Evolutionary conservation across 2,888 invertebrate genomes (phyloP), one percentile per base, ranked within the genome.

Genomic region (Ethmia dodecea): DNA sequence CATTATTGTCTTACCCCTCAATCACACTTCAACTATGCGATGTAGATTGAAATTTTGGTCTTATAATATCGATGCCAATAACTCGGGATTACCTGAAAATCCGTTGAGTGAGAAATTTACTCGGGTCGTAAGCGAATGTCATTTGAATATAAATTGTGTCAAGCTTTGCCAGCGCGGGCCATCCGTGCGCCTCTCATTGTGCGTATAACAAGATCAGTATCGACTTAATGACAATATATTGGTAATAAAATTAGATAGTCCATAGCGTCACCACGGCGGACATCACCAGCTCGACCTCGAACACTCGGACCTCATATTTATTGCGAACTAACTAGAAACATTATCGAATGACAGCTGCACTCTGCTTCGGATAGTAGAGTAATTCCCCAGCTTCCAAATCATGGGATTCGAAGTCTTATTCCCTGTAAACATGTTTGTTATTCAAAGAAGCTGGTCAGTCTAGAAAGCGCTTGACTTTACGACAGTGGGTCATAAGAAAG

Each of bases 191-290:
- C 73, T 73, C 70, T 77, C 76, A 80, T 84, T 83, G 84, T 84
- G 80, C 79, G 76, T 84, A 81, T 81, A 83, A 84, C 86, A 84
- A 84, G 86, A 84, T 84, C 83, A 84, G 83, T 84, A 84, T 86
- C 86, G 76, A 75, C 80, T 80, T 86, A 84, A 86, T 86, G 84
- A 86, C 86, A 84, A 86, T 84, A 86, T 86, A 86, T 86, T 84
- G 86, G 81, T 83, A 78, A 83, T 84, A 84, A 86, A 86, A 80
- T 84, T 81, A 83, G 86, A 86, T 84, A 81, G 84, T 75, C 79
- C 71, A 69, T 71, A 66, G 68, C 77, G 78, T 83, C 81, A 81
- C 74, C 69, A 64, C 55, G 61, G 61, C 61, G 68, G 72, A 78
- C 79, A 77, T 76, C 80, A 70, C 60, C 54, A 52, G 52, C 60